These are phyloP conservation scores for Cuculus canorus DNA, from an alignment of 2,797 vertebrate genomes.

Conservation along the genomic window DNA sequence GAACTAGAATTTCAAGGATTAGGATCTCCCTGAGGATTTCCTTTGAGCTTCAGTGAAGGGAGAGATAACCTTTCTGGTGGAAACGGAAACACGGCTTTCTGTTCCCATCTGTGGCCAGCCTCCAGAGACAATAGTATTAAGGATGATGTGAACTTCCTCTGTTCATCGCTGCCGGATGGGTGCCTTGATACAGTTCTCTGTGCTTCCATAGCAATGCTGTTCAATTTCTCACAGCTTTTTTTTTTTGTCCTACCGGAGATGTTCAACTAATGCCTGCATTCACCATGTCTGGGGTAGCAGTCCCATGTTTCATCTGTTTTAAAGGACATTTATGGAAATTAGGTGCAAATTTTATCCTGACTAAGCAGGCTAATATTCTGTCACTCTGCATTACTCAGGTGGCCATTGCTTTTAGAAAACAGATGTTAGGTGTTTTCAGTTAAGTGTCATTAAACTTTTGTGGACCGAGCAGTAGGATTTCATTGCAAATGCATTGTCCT, in stretches of 20 bases:
- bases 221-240: neutral
- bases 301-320: neutral
- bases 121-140: slow-evolving; percentile 67
- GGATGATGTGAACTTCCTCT: slow-evolving; percentile 50
- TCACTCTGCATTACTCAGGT: slow-evolving; percentile 2
- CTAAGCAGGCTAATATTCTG: slow-evolving; percentile 43
- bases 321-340: slow-evolving; percentile 26
- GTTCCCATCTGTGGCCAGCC: slow-evolving; percentile 74
- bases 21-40: slow-evolving; percentile 17
- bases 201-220: neutral
- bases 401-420: neutral
- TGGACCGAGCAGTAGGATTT: slow-evolving; percentile 4
- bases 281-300: neutral
- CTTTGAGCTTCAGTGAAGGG: slow-evolving; percentile 3
- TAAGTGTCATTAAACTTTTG: slow-evolving; percentile 10
- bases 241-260: neutral
- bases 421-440: neutral
- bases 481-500: neutral
- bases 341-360: neutral
- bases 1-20: slow-evolving; percentile 66
- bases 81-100: slow-evolving; percentile 73
- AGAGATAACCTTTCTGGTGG: slow-evolving; percentile 72
- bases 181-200: neutral
- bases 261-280: neutral
- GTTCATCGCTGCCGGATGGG: neutral